These are phyloP conservation scores for Rhyacichthys aspro DNA, from an alignment of 2,797 vertebrate species.

Conservation along the genomic window DNA sequence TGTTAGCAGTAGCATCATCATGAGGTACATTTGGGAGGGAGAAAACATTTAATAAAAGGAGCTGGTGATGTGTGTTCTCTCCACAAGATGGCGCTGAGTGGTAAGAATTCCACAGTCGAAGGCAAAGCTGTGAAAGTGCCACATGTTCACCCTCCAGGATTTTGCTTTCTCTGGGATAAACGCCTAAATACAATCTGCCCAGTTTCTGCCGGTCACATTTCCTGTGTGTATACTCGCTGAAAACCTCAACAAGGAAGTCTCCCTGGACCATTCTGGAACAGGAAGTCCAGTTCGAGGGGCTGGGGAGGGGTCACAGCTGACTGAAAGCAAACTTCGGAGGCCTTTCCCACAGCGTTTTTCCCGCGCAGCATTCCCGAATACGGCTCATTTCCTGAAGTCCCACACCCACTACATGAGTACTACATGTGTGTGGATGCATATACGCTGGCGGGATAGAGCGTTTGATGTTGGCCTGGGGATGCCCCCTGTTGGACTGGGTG, in stretches of 20 bases:
- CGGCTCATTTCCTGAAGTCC: conserved; percentile 71
- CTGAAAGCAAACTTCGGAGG: conserved; percentile 23
- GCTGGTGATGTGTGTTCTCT: neutral
- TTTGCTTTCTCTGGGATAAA: conserved; percentile 43
- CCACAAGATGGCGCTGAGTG: conserved; percentile 63
- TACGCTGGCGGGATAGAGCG: neutral
- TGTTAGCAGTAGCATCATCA: neutral
- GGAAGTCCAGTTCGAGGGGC: conserved; percentile 62
- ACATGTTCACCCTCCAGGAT: neutral
- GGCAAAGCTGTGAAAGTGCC: neutral
- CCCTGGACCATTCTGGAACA: conserved; percentile 42
- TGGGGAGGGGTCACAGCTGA: conserved; percentile 55
- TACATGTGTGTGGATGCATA: conserved; percentile 19
- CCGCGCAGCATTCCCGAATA: conserved; percentile 69
- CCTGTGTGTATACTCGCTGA: conserved; percentile 26
- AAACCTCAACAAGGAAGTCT: conserved; percentile 41
- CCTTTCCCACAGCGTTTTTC: conserved; percentile 70
- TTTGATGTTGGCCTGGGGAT: conserved; percentile 53
- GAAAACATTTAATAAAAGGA: too few species aligned
- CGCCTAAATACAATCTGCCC: conserved; percentile 18
- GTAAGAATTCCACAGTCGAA: neutral
- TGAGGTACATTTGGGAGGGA: neutral
- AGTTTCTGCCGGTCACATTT: conserved; percentile 26
- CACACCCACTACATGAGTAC: conserved; percentile 38
- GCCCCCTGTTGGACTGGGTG: conserved; percentile 16